Conservation (phyloP, 2,888 invertebrate genomes). For the Glaucopsyche alexis region DNA sequence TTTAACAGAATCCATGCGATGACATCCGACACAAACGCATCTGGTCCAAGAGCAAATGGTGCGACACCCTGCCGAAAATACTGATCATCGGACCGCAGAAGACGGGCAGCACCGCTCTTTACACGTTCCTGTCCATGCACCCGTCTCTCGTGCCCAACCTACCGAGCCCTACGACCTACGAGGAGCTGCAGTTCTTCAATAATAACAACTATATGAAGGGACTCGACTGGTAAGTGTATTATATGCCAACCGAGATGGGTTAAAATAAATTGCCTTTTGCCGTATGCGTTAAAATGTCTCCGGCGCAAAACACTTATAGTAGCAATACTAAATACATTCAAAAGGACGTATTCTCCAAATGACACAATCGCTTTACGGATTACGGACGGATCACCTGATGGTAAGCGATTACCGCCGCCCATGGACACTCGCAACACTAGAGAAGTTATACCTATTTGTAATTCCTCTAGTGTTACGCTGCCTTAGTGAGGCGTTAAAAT, state of each 20-base stretch:
- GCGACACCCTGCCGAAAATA: conserved; percentile 94
- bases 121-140: conserved; percentile 97
- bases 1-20: conserved; percentile 92
- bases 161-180: conserved; percentile 95
- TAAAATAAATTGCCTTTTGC: neutral
- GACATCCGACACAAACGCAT: conserved; percentile 96
- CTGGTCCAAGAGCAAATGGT: conserved; percentile 96
- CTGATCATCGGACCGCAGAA: conserved; percentile 99
- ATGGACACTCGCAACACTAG: no score
- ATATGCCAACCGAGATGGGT: neutral
- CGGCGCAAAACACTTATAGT: no score
- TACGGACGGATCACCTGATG: no score
- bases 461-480: no score
- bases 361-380: no score
- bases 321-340: no score
- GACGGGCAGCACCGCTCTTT: conserved; percentile 98
- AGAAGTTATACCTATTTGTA: no score
- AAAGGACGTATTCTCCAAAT: no score
- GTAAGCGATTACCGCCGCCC: no score
- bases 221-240: conserved; percentile 91
- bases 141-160: conserved; percentile 94
- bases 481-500: no score
- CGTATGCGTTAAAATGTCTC: no score
- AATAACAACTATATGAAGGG: conserved; percentile 98
- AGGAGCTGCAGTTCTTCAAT: conserved; percentile 99